Conservation (phyloP, 1,140 invertebrate species). For the Aphaenogaster rudis region DNA sequence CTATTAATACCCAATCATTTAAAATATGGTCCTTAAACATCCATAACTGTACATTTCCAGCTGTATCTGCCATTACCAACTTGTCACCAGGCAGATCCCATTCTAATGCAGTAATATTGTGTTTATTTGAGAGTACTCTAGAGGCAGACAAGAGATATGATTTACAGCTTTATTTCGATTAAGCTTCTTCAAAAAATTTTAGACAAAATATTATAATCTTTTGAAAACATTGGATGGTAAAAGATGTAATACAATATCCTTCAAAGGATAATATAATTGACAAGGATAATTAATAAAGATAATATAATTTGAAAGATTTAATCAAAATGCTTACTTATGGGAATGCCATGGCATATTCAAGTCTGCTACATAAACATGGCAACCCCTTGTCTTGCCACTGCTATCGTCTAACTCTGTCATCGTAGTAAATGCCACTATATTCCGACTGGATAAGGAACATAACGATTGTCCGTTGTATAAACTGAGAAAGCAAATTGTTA, state of each 20-base stretch:
- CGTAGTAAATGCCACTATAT: conserved; percentile 94
- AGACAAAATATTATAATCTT: not conserved
- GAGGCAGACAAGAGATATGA: conserved; percentile 65
- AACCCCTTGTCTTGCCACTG: conserved; percentile 90
- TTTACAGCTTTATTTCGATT: not conserved
- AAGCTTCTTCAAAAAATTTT: conserved; percentile 12
- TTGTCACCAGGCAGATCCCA: conserved; percentile 95
- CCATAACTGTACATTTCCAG: conserved; percentile 93
- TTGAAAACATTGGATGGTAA: not conserved
- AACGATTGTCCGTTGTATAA: conserved; percentile 86
- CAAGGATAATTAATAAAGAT: not conserved
- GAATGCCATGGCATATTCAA: conserved; percentile 94
- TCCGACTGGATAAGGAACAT: conserved; percentile 92
- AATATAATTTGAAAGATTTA: conserved; percentile 65
- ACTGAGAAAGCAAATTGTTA: conserved; percentile 76
- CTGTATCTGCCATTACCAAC: conserved; percentile 91
- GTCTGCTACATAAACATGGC: conserved; percentile 95
- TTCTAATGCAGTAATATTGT: conserved; percentile 92
- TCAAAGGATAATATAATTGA: not conserved
- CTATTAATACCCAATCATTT: conserved; percentile 92
- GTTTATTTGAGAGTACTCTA: conserved; percentile 88
- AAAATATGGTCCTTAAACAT: conserved; percentile 92
- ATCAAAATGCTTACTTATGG: conserved; percentile 89
- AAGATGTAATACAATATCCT: not conserved
- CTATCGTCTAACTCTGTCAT: conserved; percentile 90